A percentile compares a stretch with the other conserved stretches of the same genome.
These are phyloP conservation scores for Palythoa grandis DNA, from an alignment of 92 coral and sea anemone species.

Conservation along the genomic window DNA sequence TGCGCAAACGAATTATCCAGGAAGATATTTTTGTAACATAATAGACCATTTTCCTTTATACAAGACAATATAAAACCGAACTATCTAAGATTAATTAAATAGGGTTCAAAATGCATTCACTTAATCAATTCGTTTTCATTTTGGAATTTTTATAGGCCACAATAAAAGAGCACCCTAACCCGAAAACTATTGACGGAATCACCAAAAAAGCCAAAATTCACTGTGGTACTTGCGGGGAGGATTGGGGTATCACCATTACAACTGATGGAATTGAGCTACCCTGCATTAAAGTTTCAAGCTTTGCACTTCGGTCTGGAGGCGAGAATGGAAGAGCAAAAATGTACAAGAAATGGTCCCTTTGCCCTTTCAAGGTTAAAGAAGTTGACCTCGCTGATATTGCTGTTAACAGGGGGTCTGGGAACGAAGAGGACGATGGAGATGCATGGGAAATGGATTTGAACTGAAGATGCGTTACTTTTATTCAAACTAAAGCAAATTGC, in stretches of 20 bases:
- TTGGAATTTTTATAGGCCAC: constrained; percentile 37
- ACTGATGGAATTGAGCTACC: constrained; percentile 69
- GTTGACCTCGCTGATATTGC: constrained; percentile 55
- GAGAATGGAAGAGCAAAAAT: constrained; percentile 40
- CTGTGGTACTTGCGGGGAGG: constrained; percentile 74
- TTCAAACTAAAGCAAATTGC: too few relatives aligned
- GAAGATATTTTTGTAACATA: too few relatives aligned
- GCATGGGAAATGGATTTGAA: constrained; percentile 33
- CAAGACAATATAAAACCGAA: too few relatives aligned
- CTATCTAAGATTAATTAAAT: too few relatives aligned
- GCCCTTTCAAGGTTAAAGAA: constrained; percentile 66
- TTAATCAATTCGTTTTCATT: too few relatives aligned
- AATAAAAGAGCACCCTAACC: constrained; percentile 27
- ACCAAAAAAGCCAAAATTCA: constrained; percentile 62
- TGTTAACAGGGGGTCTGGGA: neutral
- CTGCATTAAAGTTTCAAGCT: constrained; percentile 73
- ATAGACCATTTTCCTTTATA: too few relatives aligned
- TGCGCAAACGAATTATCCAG: too few relatives aligned
- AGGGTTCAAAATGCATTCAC: too few relatives aligned
- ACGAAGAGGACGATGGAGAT: constrained; percentile 1
- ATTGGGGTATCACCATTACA: constrained; percentile 83
- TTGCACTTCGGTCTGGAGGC: constrained; percentile 52
- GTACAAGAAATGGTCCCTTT: constrained; percentile 77
- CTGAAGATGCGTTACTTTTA: neutral
- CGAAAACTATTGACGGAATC: constrained; percentile 62